phyloP scores from a whole-genome alignment of 2,797 vertebrate species.

The Hydrocynus forskahlii region DNA sequence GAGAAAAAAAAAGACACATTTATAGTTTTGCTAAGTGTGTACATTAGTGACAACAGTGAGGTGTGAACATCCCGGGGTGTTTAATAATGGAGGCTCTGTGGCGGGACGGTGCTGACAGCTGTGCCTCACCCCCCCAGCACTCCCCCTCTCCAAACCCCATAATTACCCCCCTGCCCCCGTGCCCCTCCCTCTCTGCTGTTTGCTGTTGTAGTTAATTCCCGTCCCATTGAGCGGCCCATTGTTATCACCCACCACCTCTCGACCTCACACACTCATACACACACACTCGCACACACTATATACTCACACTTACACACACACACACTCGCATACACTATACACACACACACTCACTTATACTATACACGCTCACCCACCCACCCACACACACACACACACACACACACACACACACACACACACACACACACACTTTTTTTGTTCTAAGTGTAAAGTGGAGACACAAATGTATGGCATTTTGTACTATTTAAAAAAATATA shows the following conservation, averaged over 20 bases:
- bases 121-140: slow-evolving; percentile 21
- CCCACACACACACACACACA: too few relatives aligned
- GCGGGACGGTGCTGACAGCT: slow-evolving; percentile 38
- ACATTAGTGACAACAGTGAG: slow-evolving; percentile 8
- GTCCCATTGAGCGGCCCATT: slow-evolving; percentile 29
- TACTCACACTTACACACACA: slow-evolving; percentile 31
- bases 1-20: neutral
- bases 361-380: too few relatives aligned
- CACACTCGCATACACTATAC: slow-evolving; percentile 8
- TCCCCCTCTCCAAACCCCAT: slow-evolving; percentile 25
- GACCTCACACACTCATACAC: slow-evolving; percentile 3
- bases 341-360: slow-evolving; percentile 3
- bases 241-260: slow-evolving; percentile 28
- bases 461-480: too few relatives aligned
- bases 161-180: slow-evolving; percentile 48
- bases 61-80: slow-evolving; percentile 29
- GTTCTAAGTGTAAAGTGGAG: too few relatives aligned
- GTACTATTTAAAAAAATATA: too few relatives aligned
- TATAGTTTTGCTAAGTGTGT: neutral
- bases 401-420: too few relatives aligned
- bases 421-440: too few relatives aligned
- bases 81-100: slow-evolving; percentile 21
- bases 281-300: slow-evolving; percentile 11
- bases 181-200: neutral
- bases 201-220: slow-evolving; percentile 41